Percentiles rank a stretch among this genome's conserved stretches.
phyloP scores from a whole-genome alignment of 2,888 invertebrate genomes.

The Dryobotodes eremita region DNA sequence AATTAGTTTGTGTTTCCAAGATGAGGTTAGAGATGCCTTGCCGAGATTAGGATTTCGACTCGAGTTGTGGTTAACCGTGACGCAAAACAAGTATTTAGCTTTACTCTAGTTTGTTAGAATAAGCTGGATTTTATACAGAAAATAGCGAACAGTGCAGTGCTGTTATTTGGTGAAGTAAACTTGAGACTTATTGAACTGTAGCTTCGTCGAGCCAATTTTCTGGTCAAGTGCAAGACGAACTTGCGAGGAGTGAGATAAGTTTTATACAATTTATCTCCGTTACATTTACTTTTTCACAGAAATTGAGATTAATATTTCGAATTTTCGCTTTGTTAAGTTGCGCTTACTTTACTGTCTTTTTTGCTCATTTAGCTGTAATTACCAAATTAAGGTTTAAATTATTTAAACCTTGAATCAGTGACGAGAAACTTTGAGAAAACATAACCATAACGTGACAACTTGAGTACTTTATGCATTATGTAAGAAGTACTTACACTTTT shows the following conservation, averaged over 20 bases:
- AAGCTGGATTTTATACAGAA: constrained; percentile 41
- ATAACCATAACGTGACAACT: neutral
- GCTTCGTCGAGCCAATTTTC: constrained; percentile 51
- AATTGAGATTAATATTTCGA: constrained; percentile 21
- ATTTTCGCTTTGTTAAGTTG: constrained; percentile 6
- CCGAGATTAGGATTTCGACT: constrained; percentile 45
- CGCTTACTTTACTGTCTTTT: neutral
- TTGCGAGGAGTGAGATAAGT: constrained; percentile 23
- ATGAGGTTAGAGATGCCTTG: constrained; percentile 31
- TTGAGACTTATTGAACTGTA: constrained; percentile 57
- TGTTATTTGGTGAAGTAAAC: constrained; percentile 51
- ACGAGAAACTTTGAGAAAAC: neutral
- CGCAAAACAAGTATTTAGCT: constrained; percentile 47
- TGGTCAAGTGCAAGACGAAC: constrained; percentile 50
- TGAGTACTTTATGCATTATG: neutral
- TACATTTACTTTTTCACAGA: constrained; percentile 17
- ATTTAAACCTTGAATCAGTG: neutral
- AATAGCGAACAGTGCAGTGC: constrained; percentile 27
- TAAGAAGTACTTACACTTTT: neutral
- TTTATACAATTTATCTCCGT: constrained; percentile 36
- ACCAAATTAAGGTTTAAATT: constrained; percentile 2
- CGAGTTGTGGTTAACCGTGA: constrained; percentile 34
- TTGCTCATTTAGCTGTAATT: constrained; percentile 3
- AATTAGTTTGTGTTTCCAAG: constrained; percentile 53
- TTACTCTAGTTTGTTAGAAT: constrained; percentile 34